phyloP scores from a whole-genome alignment of 2,797 vertebrate species.

The Phyllotis vaccarum region DNA sequence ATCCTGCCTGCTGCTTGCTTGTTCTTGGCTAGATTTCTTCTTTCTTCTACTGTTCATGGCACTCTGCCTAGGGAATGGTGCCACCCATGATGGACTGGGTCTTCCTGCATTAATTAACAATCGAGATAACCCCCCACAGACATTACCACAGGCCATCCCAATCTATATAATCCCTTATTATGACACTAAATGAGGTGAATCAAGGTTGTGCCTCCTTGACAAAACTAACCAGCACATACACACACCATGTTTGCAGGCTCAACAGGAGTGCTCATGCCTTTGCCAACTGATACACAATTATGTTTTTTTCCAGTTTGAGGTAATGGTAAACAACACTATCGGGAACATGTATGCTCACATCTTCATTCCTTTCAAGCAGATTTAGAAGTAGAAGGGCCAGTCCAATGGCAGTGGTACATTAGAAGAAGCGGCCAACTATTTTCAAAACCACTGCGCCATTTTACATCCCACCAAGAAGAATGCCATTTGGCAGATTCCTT shows the following conservation, averaged over 20 bases:
- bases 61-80: background rate
- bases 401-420: background rate
- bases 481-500: background rate
- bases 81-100: background rate
- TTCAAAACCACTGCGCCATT: background rate
- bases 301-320: background rate
- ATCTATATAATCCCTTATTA: background rate
- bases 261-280: background rate
- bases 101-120: background rate
- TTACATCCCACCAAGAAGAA: background rate
- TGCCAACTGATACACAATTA: background rate
- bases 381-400: background rate
- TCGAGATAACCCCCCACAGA: background rate
- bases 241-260: background rate
- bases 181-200: background rate
- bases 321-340: fast-evolving
- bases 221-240: background rate
- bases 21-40: background rate
- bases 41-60: background rate
- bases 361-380: background rate
- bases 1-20: background rate
- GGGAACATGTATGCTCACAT: no score
- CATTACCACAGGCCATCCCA: background rate
- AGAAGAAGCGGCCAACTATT: background rate
- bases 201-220: background rate